A percentile compares a stretch with the other conserved stretches of the same genome.
Conservation (phyloP, 2,888 invertebrate species). For the Rotaria magnacalcarata region DNA sequence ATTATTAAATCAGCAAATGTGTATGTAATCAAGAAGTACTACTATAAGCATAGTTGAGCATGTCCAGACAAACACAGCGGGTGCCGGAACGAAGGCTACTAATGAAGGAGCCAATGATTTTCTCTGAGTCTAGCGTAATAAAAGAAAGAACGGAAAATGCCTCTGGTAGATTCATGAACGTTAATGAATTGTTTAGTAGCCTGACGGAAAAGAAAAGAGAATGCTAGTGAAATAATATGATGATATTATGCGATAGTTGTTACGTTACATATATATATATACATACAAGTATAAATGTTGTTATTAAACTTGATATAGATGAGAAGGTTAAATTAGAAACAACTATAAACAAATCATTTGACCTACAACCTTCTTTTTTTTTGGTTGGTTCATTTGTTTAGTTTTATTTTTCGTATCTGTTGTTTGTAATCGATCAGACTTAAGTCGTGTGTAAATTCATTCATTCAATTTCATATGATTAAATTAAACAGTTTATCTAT, state of each 20-base stretch:
- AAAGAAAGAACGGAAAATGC: not conserved
- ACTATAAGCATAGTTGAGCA: not conserved
- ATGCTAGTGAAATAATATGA: not conserved
- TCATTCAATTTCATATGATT: too few species aligned
- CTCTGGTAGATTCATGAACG: not conserved
- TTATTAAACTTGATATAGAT: not conserved
- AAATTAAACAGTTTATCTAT: not conserved
- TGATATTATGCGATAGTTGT: constrained; percentile 4
- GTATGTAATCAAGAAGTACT: not conserved
- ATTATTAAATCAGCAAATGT: constrained; percentile 8
- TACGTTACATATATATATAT: not conserved
- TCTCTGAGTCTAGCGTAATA: not conserved
- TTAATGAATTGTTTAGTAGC: constrained; percentile 23
- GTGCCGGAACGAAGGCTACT: not conserved
- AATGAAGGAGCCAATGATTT: not conserved
- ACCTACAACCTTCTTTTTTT: not conserved
- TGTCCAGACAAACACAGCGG: constrained; percentile 6
- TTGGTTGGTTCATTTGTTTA: too few species aligned
- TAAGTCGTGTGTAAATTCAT: not conserved
- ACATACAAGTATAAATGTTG: not conserved
- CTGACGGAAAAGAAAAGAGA: not conserved
- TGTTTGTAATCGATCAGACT: not conserved
- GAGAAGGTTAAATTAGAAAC: not conserved
- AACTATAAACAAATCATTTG: not conserved
- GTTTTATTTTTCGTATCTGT: not conserved